Base-by-base conservation (phyloP, 2,888 invertebrate genomes). In the Tenthredo amoena region DNA sequence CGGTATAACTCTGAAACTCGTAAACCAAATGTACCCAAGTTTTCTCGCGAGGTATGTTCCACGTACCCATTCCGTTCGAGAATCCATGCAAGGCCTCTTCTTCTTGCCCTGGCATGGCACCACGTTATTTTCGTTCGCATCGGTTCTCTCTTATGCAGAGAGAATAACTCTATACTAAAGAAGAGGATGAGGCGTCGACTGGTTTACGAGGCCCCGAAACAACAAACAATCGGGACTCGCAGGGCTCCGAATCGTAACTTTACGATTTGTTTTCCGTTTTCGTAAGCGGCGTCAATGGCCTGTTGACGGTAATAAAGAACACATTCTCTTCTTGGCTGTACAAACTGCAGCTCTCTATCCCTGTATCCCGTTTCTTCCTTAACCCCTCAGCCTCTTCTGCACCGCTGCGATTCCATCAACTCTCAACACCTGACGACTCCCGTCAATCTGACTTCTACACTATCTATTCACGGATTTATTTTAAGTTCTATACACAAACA, bases 221-320 rank as follows among this genome's bases (percentile, higher is more conserved):
- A 83, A 83, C 83, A 83, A 83, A 83, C 83, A 83, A 65, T 68
- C 71, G 83, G 34, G 50, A 68, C 68, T 31, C 68, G 9, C 47
- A 15, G 40, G 62, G 50, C 68, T 50, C 47, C 50, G 47, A 83
- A 83, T 83, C 83, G 83, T 83, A 83, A 83, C 89, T 91, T 91
- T 90, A 91, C 91, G 91, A 91, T 92, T 92, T 92, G 91, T 92
- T 92, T 91, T 89, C 87, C 55, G 86, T 86, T 86, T 87, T 86
- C 76, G 74, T 40, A 68, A 65, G 85, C 40, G 83, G 31, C 47
- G 85, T 89, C 89, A 88, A 90, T 89, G 88, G 86, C 79, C 87
- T 89, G 90, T 90, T 90, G 90, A 85, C 87, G 87, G 89, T 90
- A 89, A 90, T 90, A 90, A 91, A 91, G 88, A 85, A 85, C 83